Conservation (phyloP, 2,113 vertebrate genomes). For the Shinisaurus crocodilurus region DNA sequence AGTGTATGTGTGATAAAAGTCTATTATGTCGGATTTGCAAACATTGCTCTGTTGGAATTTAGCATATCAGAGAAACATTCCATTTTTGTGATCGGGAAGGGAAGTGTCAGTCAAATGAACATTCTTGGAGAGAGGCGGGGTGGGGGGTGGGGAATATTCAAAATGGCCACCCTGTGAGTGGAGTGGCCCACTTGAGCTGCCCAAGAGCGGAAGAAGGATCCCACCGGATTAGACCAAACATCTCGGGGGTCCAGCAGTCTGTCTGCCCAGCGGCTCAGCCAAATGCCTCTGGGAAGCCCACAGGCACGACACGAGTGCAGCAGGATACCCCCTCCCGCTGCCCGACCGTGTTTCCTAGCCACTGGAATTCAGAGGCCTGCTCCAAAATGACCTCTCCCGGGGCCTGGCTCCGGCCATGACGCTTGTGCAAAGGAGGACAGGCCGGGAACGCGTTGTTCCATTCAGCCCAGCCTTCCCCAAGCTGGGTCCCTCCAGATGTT, state of each 20-base stretch:
- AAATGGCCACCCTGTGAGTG: too few species aligned
- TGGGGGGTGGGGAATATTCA: background rate
- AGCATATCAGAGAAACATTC: constrained; percentile 24
- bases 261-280: too few species aligned
- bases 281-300: too few species aligned
- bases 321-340: background rate
- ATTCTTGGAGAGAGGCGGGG: background rate
- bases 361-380: background rate
- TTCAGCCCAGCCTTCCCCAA: background rate
- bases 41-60: background rate
- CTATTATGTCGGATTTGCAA: constrained; percentile 11
- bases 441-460: background rate
- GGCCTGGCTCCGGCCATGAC: background rate
- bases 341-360: background rate
- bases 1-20: constrained; percentile 31
- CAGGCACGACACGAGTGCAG: too few species aligned
- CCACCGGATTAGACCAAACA: background rate
- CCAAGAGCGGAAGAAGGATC: background rate
- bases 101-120: constrained; percentile 13
- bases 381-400: background rate
- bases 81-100: background rate
- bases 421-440: too few species aligned
- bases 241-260: too few species aligned
- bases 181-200: too few species aligned
- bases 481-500: background rate